Percentiles rank a stretch among this genome's conserved stretches.
Conservation (phyloP, 2,113 vertebrate species). For the Carassius auratus region DNA sequence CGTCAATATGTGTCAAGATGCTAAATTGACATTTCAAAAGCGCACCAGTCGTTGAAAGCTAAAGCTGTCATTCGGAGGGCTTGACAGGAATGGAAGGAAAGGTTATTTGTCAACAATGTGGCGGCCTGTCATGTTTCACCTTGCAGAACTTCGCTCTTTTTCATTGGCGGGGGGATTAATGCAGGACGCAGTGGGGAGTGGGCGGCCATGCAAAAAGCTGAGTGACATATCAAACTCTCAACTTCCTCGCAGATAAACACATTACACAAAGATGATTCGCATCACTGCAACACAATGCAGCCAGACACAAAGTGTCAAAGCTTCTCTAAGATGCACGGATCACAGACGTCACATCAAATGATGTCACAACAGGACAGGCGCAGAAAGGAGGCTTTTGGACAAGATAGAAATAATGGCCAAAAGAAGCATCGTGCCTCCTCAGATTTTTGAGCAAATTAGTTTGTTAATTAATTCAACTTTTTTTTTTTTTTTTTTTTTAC, state of each 20-base stretch:
- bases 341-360: background rate
- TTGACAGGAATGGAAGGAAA: slow-evolving; percentile 41
- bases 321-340: background rate
- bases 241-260: slow-evolving; percentile 30
- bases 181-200: slow-evolving; percentile 29
- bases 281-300: slow-evolving; percentile 27
- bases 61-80: slow-evolving; percentile 14
- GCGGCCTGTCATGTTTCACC: slow-evolving; percentile 49
- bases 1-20: slow-evolving; percentile 50
- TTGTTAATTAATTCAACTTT: too few relatives aligned
- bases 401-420: background rate
- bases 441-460: background rate
- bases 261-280: slow-evolving; percentile 12
- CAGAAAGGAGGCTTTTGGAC: background rate
- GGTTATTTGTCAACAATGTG: slow-evolving; percentile 57
- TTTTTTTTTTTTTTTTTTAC: too few relatives aligned
- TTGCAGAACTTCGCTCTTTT: slow-evolving; percentile 37
- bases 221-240: slow-evolving; percentile 35
- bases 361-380: background rate
- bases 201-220: slow-evolving; percentile 6
- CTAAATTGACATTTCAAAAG: slow-evolving; percentile 59
- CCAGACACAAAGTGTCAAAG: slow-evolving; percentile 26
- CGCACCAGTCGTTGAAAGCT: slow-evolving; percentile 19
- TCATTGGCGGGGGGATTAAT: slow-evolving; percentile 35
- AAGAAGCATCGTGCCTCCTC: background rate